These are phyloP conservation scores for Actenoides lindsayi DNA, from an alignment of 2,113 vertebrate species.

Conservation along the genomic window DNA sequence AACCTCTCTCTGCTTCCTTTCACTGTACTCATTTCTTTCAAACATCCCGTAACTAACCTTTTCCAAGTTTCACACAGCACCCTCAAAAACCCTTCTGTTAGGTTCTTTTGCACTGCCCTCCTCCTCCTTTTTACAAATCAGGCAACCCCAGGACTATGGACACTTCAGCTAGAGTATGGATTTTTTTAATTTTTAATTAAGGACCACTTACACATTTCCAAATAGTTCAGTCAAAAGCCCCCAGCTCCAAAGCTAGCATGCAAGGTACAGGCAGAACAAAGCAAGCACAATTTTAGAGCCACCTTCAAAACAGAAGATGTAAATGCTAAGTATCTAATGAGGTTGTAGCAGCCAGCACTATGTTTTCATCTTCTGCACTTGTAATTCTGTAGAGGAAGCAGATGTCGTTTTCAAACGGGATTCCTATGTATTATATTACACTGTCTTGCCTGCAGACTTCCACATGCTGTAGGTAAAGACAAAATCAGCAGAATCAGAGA, in stretches of 20 bases:
- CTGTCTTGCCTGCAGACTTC: not conserved
- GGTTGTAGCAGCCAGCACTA: not conserved
- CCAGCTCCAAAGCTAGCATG: not conserved
- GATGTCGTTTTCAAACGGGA: not conserved
- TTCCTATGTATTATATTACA: not conserved
- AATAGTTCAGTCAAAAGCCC: not conserved
- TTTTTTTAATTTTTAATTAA: not conserved
- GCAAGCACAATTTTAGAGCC: not conserved
- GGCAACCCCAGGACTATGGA: not conserved
- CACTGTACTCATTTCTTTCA: not conserved
- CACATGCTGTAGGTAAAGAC: not conserved
- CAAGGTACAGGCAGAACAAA: not conserved
- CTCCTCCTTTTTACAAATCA: not conserved
- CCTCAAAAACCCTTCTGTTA: not conserved
- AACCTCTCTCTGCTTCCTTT: not conserved
- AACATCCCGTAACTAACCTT: not conserved
- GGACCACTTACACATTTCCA: not conserved
- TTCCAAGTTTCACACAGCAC: not conserved
- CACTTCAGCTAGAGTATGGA: not conserved
- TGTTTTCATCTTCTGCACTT: not conserved
- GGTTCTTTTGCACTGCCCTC: not conserved
- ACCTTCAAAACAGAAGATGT: not conserved
- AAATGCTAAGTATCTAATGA: not conserved
- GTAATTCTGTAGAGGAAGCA: not conserved
- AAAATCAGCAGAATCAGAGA: not conserved